Evolutionary conservation across 2,113 vertebrate genomes (phyloP).

Genomic region (Ailurus styani): DNA sequence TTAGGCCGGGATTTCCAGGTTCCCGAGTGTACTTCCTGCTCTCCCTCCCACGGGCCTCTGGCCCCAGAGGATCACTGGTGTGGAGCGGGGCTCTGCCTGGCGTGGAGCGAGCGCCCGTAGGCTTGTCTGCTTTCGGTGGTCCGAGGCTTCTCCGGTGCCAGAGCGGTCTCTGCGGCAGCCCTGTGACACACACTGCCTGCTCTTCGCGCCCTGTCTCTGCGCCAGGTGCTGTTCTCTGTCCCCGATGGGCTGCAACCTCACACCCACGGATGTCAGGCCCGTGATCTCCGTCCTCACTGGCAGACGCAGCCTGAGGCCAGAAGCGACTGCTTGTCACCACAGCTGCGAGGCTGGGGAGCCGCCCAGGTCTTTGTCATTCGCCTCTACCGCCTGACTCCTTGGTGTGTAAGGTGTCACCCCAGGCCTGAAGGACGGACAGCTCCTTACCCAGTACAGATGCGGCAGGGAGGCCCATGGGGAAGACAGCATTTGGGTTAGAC

Average conservation of each 20-base stretch:
- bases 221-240: background rate
- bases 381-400: background rate
- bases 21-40: too few relatives aligned
- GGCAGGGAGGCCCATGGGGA: background rate
- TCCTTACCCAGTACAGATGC: background rate
- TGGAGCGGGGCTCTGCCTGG: background rate
- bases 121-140: too few relatives aligned
- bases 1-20: background rate
- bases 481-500: background rate
- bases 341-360: background rate
- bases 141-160: too few relatives aligned
- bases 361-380: background rate
- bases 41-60: too few relatives aligned
- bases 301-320: background rate
- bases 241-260: background rate
- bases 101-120: too few relatives aligned
- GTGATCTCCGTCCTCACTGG: background rate
- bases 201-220: background rate
- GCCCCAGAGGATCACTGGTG: background rate
- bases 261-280: rapidly evolving
- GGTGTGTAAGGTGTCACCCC: background rate
- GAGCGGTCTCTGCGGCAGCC: background rate
- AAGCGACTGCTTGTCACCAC: background rate
- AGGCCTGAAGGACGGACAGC: background rate
- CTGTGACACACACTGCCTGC: rapidly evolving